Evolutionary conservation across 2,113 vertebrate species (phyloP), one percentile per base, ranked within the genome.

Genomic region (Oreochromis niloticus): DNA sequence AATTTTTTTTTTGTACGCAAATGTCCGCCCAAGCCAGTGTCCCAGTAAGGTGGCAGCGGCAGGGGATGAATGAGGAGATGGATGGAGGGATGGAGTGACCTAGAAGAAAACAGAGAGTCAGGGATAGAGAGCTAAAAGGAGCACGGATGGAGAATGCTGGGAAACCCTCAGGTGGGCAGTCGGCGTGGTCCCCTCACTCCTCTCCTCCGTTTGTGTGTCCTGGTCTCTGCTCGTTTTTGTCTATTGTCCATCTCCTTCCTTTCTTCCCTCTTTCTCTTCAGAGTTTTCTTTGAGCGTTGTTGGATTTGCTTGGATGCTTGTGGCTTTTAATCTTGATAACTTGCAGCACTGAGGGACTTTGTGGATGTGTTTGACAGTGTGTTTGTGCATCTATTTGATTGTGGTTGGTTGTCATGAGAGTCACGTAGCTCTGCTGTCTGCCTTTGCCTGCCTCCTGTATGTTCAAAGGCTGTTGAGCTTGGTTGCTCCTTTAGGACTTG

Each of bases 131-230:
- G 87, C 83, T 73, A 32, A 85, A n/a, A 88, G 85, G 78, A 93
- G 87, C 80, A 9, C 83, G 57, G 81, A 92, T 94, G 93, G 93
- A 95, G 84, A 59, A 91, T 85, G 86, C 90, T 90, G 91, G 90
- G 87, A 92, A 92, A 90, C 82, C 85, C 81, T 92, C 94, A 96
- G 96, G 95, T 95, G 94, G 94, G 95, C 83, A 27, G 59, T 86
- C 50, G 54, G 57, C 85, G 84, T 80, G 19, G 68, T 92, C 56
- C 82, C 79, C 82, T 83, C 14, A 17, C 61, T 24, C 48, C 75
- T 84, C 9, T 24, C 61, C 83, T 81, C 48, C 3, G 12, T 57
- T 85, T 78, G 32, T 85, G 41, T 82, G 52, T 84, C 55, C 80
- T 48, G n/a, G 19, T 85, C 43, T 52, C 75, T 41, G 12, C 16